Base-by-base conservation (phyloP, 2,113 vertebrate genomes). In the Platichthys flesus region DNA sequence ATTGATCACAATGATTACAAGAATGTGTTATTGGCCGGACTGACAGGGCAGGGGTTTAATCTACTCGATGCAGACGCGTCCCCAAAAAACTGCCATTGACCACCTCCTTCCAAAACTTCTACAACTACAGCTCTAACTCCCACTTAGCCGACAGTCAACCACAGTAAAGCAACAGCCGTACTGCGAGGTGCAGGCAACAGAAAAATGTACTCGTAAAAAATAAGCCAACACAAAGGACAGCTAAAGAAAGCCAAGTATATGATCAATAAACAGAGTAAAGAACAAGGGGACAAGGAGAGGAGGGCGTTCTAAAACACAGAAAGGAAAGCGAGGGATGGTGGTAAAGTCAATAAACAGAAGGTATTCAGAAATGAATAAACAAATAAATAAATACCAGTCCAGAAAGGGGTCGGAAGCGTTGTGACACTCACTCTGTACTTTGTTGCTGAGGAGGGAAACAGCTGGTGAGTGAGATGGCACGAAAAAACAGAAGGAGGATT, bases 391-490 rank as follows among this genome's bases (percentile, higher is more conserved):
- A 94, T 95, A 95, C 94, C 94, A 93, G 92, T 94, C 91, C 88
- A 94, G 94, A 94, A 94, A 95, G 90, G 92, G 92, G 91, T 94
- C 93, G 79, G 93, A 85, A 88, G 91, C 87, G 91, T 90, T 90
- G 91, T 94, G 92, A 93, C 85, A 91, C 89, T 94, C 94, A 94
- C 93, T 94, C 93, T 93, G 91, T 93, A 94, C 94, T 92, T 94
- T 95, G 90, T 93, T 92, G 89, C 94, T 95, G 94, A 95, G 93
- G 93, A 95, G 92, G 94, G 90, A 95, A 95, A 95, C 91, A 95
- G 90, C 91, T 91, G 79, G 89, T 94, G 91, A 90, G 92, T 93
- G 92, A 92, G 81, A 91, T 84, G 87, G 67, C 86, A 92, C 87
- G 79, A 85, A 84, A 91, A 65, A 90, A 90, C 79, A 89, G 72